Percentiles rank a stretch among this genome's conserved stretches.
Conservation (phyloP, 2,113 vertebrate species). For the Candoia aspera region DNA sequence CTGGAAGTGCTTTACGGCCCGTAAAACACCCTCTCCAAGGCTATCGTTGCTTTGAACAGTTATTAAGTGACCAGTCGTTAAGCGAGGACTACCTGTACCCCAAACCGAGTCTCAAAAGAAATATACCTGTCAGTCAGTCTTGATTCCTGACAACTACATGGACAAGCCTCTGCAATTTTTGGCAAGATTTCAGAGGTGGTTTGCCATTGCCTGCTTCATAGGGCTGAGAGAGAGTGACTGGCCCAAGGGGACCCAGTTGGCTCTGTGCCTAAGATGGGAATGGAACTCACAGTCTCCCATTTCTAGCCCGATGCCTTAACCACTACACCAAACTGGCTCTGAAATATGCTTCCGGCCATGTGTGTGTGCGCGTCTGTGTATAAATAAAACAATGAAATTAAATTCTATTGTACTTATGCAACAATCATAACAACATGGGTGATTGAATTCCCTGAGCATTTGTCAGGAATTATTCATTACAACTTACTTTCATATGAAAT, state of each 20-base stretch:
- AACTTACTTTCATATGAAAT: slow-evolving; percentile 89
- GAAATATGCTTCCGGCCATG: background rate
- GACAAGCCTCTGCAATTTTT: background rate
- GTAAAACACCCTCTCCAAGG: too few relatives aligned
- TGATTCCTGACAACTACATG: background rate
- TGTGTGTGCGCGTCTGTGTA: too few relatives aligned
- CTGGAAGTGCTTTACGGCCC: too few relatives aligned
- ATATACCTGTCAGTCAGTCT: background rate
- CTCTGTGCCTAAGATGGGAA: background rate
- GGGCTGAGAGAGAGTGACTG: background rate
- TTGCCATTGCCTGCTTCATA: background rate
- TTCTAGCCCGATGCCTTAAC: too few relatives aligned
- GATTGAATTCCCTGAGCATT: background rate
- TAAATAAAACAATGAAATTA: background rate
- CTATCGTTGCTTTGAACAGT: too few relatives aligned
- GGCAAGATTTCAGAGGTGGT: background rate
- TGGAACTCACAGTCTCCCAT: background rate
- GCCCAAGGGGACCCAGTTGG: background rate
- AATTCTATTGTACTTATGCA: background rate
- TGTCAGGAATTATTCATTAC: slow-evolving; percentile 34
- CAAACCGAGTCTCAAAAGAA: background rate
- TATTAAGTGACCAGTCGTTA: too few relatives aligned
- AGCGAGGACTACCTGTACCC: too few relatives aligned
- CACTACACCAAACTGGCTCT: background rate
- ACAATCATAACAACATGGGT: background rate